Evolutionary conservation across 1,140 invertebrate species (phyloP).

Genomic region (Anthonomus grandis): DNA sequence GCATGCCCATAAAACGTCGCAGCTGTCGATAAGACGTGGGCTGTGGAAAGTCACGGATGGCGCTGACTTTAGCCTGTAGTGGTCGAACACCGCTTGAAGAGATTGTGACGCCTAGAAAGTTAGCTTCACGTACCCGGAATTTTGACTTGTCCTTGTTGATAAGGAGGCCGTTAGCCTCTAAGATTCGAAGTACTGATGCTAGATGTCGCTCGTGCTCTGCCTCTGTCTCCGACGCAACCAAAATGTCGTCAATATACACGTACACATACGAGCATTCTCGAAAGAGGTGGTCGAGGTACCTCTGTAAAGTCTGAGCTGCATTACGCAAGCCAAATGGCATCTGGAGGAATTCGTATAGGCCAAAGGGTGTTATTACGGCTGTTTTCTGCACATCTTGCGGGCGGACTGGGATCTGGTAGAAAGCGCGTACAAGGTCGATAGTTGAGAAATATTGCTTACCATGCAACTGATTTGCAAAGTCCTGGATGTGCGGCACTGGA

Average conservation of each 20-base stretch:
- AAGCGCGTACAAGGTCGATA: constrained; percentile 52
- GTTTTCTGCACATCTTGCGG: constrained; percentile 41
- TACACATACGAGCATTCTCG: constrained; percentile 32
- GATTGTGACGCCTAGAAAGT: constrained; percentile 41
- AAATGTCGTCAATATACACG: too few relatives aligned
- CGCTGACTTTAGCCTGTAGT: constrained; percentile 18
- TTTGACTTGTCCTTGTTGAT: constrained; percentile 41
- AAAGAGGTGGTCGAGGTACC: constrained; percentile 51
- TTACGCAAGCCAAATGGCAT: constrained; percentile 44
- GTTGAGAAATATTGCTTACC: constrained; percentile 48
- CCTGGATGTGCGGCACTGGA: constrained; percentile 39
- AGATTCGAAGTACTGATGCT: constrained; percentile 29
- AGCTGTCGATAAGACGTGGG: constrained; percentile 23
- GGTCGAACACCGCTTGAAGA: constrained; percentile 36
- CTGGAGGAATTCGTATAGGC: constrained; percentile 40
- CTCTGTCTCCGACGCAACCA: constrained; percentile 33
- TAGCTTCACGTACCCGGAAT: constrained; percentile 28
- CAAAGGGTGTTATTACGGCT: constrained; percentile 39
- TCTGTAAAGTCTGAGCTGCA: constrained; percentile 50
- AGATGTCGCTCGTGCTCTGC: constrained; percentile 37
- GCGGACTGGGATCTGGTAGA: constrained; percentile 48
- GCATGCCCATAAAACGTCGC: constrained; percentile 38
- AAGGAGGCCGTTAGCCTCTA: constrained; percentile 29
- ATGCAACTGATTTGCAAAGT: constrained; percentile 40
- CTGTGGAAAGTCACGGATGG: not conserved